Conservation (phyloP, 2,113 vertebrate species). For the Aspiorhynchus laticeps region DNA sequence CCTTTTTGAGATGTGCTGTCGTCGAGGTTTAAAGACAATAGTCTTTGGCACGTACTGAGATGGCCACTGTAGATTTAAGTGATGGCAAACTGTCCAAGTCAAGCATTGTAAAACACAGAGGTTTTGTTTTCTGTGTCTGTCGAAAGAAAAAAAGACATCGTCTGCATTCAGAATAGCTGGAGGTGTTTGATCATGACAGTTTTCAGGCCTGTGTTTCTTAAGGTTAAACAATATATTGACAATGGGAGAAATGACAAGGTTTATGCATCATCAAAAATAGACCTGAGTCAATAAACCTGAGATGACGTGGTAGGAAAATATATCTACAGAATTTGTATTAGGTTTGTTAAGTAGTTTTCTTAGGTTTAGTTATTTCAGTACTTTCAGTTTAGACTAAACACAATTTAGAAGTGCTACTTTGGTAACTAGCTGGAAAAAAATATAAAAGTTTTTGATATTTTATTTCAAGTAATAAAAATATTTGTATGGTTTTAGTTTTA, state of each 20-base stretch:
- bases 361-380: no score
- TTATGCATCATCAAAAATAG: neutral
- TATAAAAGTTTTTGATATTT: no score
- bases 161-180: conserved; percentile 46
- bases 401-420: no score
- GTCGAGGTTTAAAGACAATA: conserved; percentile 42
- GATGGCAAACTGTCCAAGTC: conserved; percentile 38
- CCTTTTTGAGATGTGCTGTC: conserved; percentile 51
- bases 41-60: conserved; percentile 16
- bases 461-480: neutral
- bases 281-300: no score
- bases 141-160: conserved; percentile 13
- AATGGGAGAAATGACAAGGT: neutral
- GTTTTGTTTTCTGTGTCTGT: neutral
- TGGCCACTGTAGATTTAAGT: conserved; percentile 31
- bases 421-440: no score
- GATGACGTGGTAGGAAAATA: no score
- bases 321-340: no score
- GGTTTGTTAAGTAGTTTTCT: no score
- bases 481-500: neutral
- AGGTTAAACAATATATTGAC: neutral
- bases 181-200: conserved; percentile 19
- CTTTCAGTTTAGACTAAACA: no score
- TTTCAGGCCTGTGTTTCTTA: neutral
- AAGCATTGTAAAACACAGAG: neutral